phyloP scores from a whole-genome alignment of 53 echinoderm and acorn worm genomes.

The Actinopyga echinites region DNA sequence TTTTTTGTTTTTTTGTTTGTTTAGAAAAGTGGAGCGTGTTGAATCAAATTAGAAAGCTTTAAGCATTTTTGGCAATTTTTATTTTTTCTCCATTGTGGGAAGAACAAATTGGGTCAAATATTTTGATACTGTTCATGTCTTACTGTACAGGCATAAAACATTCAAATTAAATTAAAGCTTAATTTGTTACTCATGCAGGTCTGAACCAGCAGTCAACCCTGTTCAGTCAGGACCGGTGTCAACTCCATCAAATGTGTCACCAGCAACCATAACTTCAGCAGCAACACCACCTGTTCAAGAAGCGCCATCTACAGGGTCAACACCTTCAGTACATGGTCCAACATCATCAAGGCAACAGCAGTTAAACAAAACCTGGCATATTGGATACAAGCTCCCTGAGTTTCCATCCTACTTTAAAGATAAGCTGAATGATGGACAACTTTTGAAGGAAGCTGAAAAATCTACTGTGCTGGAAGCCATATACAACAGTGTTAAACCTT shows the following conservation, averaged over 20 bases:
- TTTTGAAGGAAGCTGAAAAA: neutral
- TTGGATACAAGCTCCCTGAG: neutral
- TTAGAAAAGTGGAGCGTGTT: no score
- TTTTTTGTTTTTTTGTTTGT: no score
- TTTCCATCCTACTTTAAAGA: neutral
- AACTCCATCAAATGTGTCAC: neutral
- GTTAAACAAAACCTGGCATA: neutral
- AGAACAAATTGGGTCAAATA: no score
- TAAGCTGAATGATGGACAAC: neutral
- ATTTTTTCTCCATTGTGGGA: no score
- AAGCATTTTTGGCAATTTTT: no score
- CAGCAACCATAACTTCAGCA: neutral
- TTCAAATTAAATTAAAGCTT: no score
- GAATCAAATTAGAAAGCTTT: no score
- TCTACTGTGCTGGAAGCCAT: neutral
- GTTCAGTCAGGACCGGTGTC: neutral
- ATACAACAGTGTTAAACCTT: neutral
- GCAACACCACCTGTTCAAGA: neutral
- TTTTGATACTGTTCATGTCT: no score
- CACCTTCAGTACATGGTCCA: neutral
- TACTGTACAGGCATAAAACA: no score
- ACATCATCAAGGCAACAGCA: neutral
- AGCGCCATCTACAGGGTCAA: neutral
- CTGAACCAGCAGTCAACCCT: neutral
- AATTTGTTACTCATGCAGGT: neutral